Conservation (phyloP, 2,797 vertebrate species). For the Fundulus diaphanus region DNA sequence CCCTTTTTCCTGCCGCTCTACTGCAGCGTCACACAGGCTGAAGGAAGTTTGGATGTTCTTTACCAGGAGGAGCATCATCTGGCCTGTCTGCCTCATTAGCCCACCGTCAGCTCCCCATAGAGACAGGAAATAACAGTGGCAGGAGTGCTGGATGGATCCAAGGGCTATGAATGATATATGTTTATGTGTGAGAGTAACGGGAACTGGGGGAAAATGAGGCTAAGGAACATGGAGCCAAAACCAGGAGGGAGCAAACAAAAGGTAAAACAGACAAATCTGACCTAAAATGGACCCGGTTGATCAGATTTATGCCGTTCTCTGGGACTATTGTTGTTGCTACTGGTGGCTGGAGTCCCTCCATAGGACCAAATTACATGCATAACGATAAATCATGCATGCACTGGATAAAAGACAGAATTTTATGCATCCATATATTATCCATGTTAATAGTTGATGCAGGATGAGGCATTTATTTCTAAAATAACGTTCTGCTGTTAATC, state of each 20-base stretch:
- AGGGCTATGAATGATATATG: conserved; percentile 33
- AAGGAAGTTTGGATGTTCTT: conserved; percentile 62
- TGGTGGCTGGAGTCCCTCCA: not conserved
- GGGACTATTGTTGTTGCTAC: not conserved
- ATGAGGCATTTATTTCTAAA: not conserved
- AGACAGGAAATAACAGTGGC: conserved; percentile 62
- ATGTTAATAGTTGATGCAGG: not conserved
- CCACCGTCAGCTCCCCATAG: conserved; percentile 55
- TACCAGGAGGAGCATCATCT: conserved; percentile 73
- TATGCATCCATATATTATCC: conserved; percentile 1
- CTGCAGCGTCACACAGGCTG: conserved; percentile 41
- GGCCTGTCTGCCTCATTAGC: conserved; percentile 74
- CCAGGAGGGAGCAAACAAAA: not conserved
- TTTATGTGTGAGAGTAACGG: conserved; percentile 1
- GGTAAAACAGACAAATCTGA: not conserved
- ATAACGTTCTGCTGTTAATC: not conserved
- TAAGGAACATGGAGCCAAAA: conserved; percentile 21
- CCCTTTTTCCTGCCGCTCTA: not conserved
- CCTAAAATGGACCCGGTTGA: not conserved
- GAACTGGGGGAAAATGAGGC: conserved; percentile 27
- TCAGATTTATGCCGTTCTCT: not conserved
- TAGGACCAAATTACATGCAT: not conserved
- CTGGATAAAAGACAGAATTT: not conserved
- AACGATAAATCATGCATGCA: not conserved
- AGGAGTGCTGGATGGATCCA: conserved; percentile 47